These are phyloP conservation scores for Lycopodina hypogea DNA, from an alignment of 37 sponge, comb jelly and placozoan species.

Conservation along the genomic window DNA sequence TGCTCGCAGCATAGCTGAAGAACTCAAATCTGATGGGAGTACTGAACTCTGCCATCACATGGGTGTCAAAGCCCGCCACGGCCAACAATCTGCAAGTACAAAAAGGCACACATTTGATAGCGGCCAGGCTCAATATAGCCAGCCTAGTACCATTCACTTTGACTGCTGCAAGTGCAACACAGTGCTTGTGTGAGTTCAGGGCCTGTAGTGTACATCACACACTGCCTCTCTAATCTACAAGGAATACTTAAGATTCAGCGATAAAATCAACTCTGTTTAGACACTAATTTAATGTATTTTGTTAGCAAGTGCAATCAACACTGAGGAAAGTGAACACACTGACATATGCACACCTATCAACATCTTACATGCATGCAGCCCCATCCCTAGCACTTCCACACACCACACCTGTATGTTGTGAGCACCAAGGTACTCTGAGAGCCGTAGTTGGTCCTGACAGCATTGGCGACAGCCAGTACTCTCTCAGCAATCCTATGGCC, in stretches of 20 bases:
- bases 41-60: slow-evolving; percentile 36
- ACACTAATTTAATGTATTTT: no score
- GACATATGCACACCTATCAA: no score
- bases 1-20: not conserved
- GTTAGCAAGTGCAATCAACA: no score
- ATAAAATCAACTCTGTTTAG: no score
- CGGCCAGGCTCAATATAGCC: not conserved
- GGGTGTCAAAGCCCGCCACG: slow-evolving; percentile 25
- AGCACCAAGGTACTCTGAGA: slow-evolving; percentile 26
- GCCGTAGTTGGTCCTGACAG: slow-evolving; percentile 22
- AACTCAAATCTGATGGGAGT: slow-evolving; percentile 8
- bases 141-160: not conserved
- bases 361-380: no score
- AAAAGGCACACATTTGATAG: not conserved
- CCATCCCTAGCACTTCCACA: not conserved
- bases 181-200: no score
- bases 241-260: no score
- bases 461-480: slow-evolving; percentile 16
- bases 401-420: slow-evolving; percentile 44
- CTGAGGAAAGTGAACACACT: no score
- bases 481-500: slow-evolving; percentile 6
- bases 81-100: slow-evolving; percentile 27
- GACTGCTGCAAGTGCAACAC: not conserved
- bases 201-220: no score
- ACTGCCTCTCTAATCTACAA: no score